A percentile compares a stretch with the other conserved stretches of the same genome.
Evolutionary conservation across 2,797 vertebrate species (phyloP).

Genomic region (Hydrocynus forskahlii): DNA sequence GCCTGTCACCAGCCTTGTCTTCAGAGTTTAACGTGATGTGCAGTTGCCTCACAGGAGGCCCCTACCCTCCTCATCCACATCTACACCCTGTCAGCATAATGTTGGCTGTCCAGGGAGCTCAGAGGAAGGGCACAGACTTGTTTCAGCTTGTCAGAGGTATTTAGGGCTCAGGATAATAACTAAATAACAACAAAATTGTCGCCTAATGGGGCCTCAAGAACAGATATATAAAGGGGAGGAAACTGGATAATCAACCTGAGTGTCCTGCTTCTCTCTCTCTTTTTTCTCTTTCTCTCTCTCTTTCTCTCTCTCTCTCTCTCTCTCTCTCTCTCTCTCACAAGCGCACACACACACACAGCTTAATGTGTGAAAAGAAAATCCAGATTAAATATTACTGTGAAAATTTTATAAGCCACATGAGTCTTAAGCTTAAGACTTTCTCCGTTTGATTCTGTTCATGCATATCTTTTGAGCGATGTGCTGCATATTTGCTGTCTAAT

Average conservation of each 20-base stretch:
- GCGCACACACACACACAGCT: background rate
- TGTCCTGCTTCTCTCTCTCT: background rate
- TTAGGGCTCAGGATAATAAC: constrained; percentile 23
- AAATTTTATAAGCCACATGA: background rate
- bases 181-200: constrained; percentile 23
- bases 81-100: constrained; percentile 44
- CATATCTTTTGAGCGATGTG: background rate
- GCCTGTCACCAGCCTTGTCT: constrained; percentile 48
- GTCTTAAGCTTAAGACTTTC: constrained; percentile 18
- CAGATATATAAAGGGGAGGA: constrained; percentile 1
- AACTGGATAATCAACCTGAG: background rate
- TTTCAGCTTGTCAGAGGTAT: constrained; percentile 32
- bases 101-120: constrained; percentile 45
- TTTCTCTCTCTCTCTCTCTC: too few species aligned
- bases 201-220: background rate
- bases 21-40: constrained; percentile 55
- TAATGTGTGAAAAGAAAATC: background rate
- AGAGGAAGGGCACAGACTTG: constrained; percentile 37
- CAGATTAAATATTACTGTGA: constrained; percentile 8
- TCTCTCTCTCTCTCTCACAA: too few species aligned
- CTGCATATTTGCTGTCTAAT: constrained; percentile 10
- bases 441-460: background rate
- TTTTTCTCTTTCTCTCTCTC: background rate
- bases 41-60: constrained; percentile 37
- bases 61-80: constrained; percentile 35